Base-by-base conservation (phyloP, 1,140 invertebrate species). In the Patella vulgata region DNA sequence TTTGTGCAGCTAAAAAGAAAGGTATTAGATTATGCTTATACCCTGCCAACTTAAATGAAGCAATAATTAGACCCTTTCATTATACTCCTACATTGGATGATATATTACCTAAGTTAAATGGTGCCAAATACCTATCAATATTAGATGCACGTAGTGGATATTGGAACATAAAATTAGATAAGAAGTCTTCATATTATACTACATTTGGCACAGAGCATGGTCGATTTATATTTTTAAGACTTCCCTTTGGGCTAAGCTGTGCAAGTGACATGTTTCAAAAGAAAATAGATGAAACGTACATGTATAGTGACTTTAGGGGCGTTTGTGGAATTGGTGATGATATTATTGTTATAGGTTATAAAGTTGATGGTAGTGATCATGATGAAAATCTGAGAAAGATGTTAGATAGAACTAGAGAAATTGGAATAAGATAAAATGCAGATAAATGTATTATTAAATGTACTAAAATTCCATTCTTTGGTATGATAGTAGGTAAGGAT, bases 11-110 rank as follows among this genome's bases (percentile, higher is more conserved):
- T 47, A 74, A 74, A 51, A 55, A 59, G 40, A 77, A 77, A 36
- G 63, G 78, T 36, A 46, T 87, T 14, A 64, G 86, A 50, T 74
- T 88, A 39, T 87, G 86, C 69, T 58, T 88, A 17, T 85, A 88
- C 73, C 87, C 86, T 5, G 73, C 63, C 33, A 79, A 85, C 51
- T 72, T 88, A 48, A 88, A 88, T 74, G n/a, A n/a, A n/a, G n/a
- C n/a, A n/a, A n/a, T n/a, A n/a, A n/a, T n/a, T n/a, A n/a, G n/a
- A 17, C 53, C 64, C 47, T 61, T 60, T 42, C 66, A 63, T 48
- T 42, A 51, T 0, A 61, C 68, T 40, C 67, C 46, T n/a, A 65
- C 63, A 28, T 40, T 70, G 8, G 67, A 73, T 27, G 67, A 72
- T 33, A 47, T 64, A 9, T 28, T 66, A n/a, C 58, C 58, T 2